Percentiles rank a stretch among this genome's conserved stretches.
Conservation (phyloP, 1,140 invertebrate genomes). For the Littorina saxatilis region DNA sequence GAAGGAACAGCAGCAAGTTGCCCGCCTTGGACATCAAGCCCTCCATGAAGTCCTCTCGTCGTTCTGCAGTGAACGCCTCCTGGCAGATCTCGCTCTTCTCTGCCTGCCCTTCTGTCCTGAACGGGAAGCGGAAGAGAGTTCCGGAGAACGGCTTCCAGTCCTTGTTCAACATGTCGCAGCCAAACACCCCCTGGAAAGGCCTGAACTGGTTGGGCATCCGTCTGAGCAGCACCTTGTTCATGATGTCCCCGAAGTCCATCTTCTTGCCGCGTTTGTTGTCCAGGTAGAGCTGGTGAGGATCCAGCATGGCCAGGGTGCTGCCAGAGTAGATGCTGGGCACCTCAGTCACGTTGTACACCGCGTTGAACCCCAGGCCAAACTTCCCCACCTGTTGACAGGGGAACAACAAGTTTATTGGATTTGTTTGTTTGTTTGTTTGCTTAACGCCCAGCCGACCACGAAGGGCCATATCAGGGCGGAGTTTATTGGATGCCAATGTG, state of each 20-base stretch:
- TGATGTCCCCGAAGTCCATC: slow-evolving; percentile 48
- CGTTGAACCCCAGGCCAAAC: slow-evolving; percentile 60
- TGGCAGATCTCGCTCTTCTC: slow-evolving; percentile 62
- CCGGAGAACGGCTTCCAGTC: slow-evolving; percentile 46
- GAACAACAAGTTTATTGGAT: too few relatives aligned
- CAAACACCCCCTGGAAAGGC: slow-evolving; percentile 63
- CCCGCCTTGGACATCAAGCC: slow-evolving; percentile 59
- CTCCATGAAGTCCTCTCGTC: slow-evolving; percentile 58
- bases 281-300: slow-evolving; percentile 61
- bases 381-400: slow-evolving; percentile 42
- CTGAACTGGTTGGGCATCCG: slow-evolving; percentile 57
- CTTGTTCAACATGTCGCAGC: slow-evolving; percentile 39
- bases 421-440: too few relatives aligned
- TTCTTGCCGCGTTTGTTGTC: slow-evolving; percentile 54
- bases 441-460: too few relatives aligned
- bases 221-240: slow-evolving; percentile 46
- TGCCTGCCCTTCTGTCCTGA: slow-evolving; percentile 59
- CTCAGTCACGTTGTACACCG: slow-evolving; percentile 69
- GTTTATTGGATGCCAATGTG: too few relatives aligned
- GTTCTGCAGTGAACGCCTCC: slow-evolving; percentile 52
- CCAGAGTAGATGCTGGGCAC: slow-evolving; percentile 63
- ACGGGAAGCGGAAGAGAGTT: slow-evolving; percentile 67
- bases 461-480: too few relatives aligned
- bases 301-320: slow-evolving; percentile 59
- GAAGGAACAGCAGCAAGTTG: slow-evolving; percentile 69